A percentile compares a stretch with the other conserved stretches of the same genome.
These are phyloP conservation scores for Otus sunia DNA, from an alignment of 2,113 vertebrate species.

Conservation along the genomic window DNA sequence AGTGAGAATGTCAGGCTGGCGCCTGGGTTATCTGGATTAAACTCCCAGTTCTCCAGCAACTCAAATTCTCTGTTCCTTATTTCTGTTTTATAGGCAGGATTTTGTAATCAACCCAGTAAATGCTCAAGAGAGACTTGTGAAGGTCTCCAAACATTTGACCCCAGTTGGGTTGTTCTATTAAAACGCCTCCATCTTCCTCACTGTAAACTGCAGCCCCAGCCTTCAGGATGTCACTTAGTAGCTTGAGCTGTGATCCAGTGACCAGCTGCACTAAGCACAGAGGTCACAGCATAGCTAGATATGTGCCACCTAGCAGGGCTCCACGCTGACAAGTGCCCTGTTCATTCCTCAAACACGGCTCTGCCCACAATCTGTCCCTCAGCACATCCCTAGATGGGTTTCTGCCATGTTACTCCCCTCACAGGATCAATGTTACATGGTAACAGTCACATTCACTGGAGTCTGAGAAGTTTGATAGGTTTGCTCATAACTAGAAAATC, in stretches of 20 bases:
- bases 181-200: background rate
- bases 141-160: background rate
- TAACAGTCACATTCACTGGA: background rate
- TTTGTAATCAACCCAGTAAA: background rate
- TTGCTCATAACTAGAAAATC: background rate
- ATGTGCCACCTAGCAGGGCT: background rate
- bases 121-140: background rate
- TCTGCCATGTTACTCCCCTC: background rate
- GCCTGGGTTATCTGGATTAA: slow-evolving; percentile 9
- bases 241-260: background rate
- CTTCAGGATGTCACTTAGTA: background rate
- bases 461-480: background rate
- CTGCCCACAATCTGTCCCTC: background rate
- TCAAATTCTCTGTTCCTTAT: background rate
- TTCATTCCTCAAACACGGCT: fast-evolving
- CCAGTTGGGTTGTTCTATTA: background rate
- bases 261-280: background rate
- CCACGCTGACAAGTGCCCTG: background rate
- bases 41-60: background rate
- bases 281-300: background rate
- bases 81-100: background rate
- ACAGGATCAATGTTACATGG: background rate
- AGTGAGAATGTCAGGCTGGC: background rate
- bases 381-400: background rate
- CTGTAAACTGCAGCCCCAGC: background rate